These are phyloP conservation scores for Diadema setosum DNA, from an alignment of 35 echinoderm and acorn worm species.

Conservation along the genomic window DNA sequence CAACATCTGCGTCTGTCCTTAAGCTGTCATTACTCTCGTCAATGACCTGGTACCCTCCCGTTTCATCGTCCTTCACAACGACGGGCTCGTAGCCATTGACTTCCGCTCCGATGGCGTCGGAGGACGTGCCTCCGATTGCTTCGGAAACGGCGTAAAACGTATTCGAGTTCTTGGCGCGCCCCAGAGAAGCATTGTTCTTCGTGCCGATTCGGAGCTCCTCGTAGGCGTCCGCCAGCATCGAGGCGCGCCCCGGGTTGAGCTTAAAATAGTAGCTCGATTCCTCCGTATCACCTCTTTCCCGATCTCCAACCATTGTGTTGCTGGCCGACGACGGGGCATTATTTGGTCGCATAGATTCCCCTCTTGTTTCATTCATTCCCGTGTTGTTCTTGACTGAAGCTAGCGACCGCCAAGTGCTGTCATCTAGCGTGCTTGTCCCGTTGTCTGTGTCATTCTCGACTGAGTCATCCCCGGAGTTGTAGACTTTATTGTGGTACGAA, in stretches of 20 bases:
- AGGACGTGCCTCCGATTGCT: not conserved
- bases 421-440: not conserved
- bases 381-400: not conserved
- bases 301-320: not conserved
- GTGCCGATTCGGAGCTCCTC: too few relatives aligned
- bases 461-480: not conserved
- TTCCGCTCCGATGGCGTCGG: not conserved
- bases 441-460: not conserved
- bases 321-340: not conserved
- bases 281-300: not conserved
- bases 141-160: not conserved
- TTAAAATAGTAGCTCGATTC: not conserved
- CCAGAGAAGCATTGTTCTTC: too few relatives aligned
- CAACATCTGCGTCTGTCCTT: not conserved
- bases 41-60: not conserved
- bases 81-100: not conserved
- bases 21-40: not conserved
- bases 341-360: not conserved
- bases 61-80: not conserved
- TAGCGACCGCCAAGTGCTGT: not conserved
- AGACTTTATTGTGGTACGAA: not conserved
- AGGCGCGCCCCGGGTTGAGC: not conserved
- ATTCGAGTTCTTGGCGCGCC: not conserved
- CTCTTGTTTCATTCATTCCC: not conserved
- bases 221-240: not conserved